These are phyloP conservation scores for Ptychoptera contaminata DNA, from an alignment of 2,888 invertebrate genomes.

Conservation along the genomic window DNA sequence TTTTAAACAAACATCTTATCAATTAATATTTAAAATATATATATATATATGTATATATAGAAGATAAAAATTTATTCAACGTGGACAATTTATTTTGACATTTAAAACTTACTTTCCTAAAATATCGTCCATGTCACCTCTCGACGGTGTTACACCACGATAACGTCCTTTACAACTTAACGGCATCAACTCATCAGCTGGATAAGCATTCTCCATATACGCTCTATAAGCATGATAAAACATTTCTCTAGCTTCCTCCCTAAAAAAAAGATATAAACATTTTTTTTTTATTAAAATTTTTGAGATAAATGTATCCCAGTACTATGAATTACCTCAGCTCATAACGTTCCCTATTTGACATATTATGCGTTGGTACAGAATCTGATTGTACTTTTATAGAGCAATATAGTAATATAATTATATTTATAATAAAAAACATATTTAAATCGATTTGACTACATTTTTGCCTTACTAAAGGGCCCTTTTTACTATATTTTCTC, in stretches of 20 bases:
- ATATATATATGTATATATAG: background rate
- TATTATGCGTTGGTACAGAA: conserved; percentile 31
- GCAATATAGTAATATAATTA: no score
- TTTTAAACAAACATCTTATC: background rate
- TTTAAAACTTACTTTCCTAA: conserved; percentile 76
- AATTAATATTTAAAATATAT: background rate
- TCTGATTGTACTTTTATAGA: conserved; percentile 4
- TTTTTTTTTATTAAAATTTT: background rate
- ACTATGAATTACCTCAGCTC: conserved; percentile 40
- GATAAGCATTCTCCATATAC: conserved; percentile 96
- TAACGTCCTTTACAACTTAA: conserved; percentile 85
- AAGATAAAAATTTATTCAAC: conserved; percentile 4
- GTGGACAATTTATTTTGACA: background rate
- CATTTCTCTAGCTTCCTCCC: conserved; percentile 86
- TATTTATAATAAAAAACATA: no score
- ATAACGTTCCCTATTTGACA: conserved; percentile 47
- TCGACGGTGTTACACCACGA: conserved; percentile 72
- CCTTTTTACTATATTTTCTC: no score
- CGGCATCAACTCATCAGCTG: conserved; percentile 97
- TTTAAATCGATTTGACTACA: no score
- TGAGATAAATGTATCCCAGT: background rate
- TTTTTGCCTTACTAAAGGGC: no score
- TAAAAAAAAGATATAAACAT: conserved; percentile 26
- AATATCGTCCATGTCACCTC: conserved; percentile 93
- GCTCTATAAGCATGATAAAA: conserved; percentile 92